Evolutionary conservation across 2,888 invertebrate species (phyloP).

Genomic region (Drosophila meridionalis): DNA sequence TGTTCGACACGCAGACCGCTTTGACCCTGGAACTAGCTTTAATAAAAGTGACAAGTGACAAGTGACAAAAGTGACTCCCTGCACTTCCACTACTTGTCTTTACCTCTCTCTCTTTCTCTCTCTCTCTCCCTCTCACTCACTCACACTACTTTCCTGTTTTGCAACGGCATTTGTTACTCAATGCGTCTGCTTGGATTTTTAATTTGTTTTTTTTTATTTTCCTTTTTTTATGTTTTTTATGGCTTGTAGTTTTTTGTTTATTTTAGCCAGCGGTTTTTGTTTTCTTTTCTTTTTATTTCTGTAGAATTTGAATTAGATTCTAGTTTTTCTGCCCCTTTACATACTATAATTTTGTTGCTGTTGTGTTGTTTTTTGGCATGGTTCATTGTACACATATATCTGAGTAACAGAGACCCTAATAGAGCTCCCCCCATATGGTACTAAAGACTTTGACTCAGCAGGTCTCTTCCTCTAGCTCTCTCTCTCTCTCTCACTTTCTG

Average conservation of each 20-base stretch:
- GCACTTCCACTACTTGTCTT: constrained; percentile 7
- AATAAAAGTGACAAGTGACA: constrained; percentile 60
- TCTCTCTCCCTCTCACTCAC: not conserved
- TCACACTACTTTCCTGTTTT: constrained; percentile 22
- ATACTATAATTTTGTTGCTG: constrained; percentile 40
- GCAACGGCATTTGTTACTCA: constrained; percentile 72
- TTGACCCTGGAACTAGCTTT: constrained; percentile 59
- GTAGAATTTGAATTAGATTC: constrained; percentile 66
- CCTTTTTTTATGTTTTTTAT: constrained; percentile 53
- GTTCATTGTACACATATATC: constrained; percentile 73
- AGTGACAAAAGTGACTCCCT: constrained; percentile 30
- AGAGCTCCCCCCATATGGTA: constrained; percentile 50
- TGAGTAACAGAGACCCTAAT: constrained; percentile 24
- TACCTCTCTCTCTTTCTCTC: not conserved
- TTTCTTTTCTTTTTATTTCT: constrained; percentile 42
- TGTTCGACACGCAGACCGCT: constrained; percentile 34
- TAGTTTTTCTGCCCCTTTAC: constrained; percentile 48
- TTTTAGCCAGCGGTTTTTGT: constrained; percentile 55
- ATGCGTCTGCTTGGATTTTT: constrained; percentile 55
- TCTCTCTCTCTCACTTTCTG: constrained; percentile 24
- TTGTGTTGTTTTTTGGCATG: constrained; percentile 60
- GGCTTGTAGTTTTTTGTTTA: constrained; percentile 51
- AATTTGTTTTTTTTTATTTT: constrained; percentile 29
- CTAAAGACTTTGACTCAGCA: constrained; percentile 48
- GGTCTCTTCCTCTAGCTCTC: constrained; percentile 16